Conservation (phyloP, 1,140 invertebrate species). For the Conus ventricosus region DNA sequence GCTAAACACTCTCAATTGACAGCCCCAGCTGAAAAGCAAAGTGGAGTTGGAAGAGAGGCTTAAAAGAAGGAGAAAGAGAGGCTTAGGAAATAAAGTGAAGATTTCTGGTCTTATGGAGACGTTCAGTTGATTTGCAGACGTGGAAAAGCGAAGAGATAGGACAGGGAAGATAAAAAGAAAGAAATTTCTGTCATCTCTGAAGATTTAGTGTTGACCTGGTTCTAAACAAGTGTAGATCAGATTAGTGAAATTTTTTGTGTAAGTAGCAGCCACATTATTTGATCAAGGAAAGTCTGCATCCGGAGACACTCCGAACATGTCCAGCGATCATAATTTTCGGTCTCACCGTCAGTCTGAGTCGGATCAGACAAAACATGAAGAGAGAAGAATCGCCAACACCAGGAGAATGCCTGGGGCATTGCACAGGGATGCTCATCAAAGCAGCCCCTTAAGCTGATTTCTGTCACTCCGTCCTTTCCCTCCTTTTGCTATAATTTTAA, state of each 20-base stretch:
- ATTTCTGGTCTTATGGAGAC: neutral
- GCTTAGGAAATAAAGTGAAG: neutral
- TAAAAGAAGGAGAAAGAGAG: neutral
- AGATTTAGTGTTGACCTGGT: no score
- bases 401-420: neutral
- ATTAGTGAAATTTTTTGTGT: no score
- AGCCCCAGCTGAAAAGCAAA: no score
- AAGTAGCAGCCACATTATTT: no score
- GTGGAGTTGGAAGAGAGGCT: neutral
- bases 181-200: no score
- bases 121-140: neutral
- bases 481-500: neutral
- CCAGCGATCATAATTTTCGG: constrained; percentile 16
- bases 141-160: neutral
- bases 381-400: neutral
- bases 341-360: neutral
- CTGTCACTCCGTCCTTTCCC: neutral
- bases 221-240: no score
- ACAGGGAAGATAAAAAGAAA: neutral
- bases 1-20: neutral
- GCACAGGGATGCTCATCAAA: neutral
- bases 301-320: neutral
- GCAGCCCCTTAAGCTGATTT: neutral
- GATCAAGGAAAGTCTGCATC: neutral
- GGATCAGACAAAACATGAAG: neutral